Conservation (phyloP, 2,113 vertebrate genomes). For the Arenaria interpres region DNA sequence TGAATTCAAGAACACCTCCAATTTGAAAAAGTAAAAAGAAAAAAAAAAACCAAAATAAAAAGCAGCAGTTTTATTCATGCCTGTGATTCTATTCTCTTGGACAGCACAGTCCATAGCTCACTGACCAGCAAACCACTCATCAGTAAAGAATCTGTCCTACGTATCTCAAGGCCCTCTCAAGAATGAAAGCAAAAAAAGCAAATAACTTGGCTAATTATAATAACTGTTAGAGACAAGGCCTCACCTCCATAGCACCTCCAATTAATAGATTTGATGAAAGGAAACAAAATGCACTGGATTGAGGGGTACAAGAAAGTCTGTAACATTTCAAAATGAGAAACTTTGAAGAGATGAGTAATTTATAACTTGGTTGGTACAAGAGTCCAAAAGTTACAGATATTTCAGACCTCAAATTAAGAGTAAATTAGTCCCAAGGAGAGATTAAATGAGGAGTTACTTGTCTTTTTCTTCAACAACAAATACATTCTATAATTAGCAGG, state of each 20-base stretch:
- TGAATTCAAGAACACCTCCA: background rate
- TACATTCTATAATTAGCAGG: background rate
- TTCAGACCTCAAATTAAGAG: background rate
- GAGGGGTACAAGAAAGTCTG: background rate
- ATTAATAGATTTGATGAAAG: background rate
- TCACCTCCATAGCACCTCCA: background rate
- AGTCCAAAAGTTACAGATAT: background rate
- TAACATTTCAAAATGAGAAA: background rate
- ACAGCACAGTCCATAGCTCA: background rate
- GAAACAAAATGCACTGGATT: background rate
- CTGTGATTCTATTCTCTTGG: background rate
- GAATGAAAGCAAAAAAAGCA: background rate
- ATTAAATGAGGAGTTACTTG: background rate
- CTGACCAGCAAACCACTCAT: background rate
- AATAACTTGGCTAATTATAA: background rate
- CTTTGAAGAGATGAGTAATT: background rate
- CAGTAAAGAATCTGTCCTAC: background rate
- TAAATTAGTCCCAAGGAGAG: background rate
- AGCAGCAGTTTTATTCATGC: background rate
- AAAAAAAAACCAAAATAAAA: constrained; percentile 9
- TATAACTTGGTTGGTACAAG: background rate
- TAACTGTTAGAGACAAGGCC: background rate
- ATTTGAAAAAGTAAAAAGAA: background rate
- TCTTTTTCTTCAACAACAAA: background rate
- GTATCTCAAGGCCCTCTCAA: background rate